These are phyloP conservation scores for Patella pellucida DNA, from an alignment of 2,888 invertebrate genomes.

Conservation along the genomic window DNA sequence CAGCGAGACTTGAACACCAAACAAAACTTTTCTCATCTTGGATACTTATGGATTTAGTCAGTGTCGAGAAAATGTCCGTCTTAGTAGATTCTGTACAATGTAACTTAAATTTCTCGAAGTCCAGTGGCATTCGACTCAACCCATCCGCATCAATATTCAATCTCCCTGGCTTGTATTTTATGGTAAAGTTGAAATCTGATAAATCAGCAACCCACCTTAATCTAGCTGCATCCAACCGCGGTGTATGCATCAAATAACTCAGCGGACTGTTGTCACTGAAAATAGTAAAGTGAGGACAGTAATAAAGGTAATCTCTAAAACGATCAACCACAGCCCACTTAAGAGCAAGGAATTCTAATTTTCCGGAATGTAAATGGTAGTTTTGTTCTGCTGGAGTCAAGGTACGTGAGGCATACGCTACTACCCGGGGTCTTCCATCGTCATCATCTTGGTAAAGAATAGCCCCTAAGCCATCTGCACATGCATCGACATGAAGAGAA, in stretches of 20 bases:
- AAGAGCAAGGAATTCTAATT: too few species aligned
- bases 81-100: conserved; percentile 9
- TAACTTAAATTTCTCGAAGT: conserved; percentile 23
- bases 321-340: too few species aligned
- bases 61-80: background rate
- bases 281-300: too few species aligned
- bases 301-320: too few species aligned
- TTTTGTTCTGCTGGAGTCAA: too few species aligned
- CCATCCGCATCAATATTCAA: conserved; percentile 29
- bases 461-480: background rate
- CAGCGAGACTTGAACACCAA: background rate
- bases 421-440: too few species aligned
- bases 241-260: conserved; percentile 27
- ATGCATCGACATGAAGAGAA: conserved; percentile 55
- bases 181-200: conserved; percentile 36
- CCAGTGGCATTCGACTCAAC: conserved; percentile 30
- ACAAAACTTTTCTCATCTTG: background rate
- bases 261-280: conserved; percentile 40
- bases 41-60: background rate
- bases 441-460: conserved; percentile 46
- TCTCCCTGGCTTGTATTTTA: conserved; percentile 33
- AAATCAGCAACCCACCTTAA: conserved; percentile 32
- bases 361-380: too few species aligned
- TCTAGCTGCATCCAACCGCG: conserved; percentile 33
- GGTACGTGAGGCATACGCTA: too few species aligned